Evolutionary conservation across 2,888 invertebrate species (phyloP).

Genomic region (Platerodrilus igneus): DNA sequence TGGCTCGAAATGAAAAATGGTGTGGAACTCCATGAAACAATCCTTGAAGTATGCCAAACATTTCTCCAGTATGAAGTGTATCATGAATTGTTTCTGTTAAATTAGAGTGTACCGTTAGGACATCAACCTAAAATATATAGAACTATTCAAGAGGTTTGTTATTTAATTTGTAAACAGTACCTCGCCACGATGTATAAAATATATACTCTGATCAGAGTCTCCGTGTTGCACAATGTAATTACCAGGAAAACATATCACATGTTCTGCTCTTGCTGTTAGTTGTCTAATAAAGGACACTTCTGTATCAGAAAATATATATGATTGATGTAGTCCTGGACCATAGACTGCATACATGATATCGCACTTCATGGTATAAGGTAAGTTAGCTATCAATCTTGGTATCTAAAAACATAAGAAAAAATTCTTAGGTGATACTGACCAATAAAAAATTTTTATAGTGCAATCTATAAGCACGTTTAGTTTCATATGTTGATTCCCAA

Average conservation of each 20-base stretch:
- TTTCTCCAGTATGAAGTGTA: constrained; percentile 52
- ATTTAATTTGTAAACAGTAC: constrained; percentile 35
- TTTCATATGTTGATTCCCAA: too few species aligned
- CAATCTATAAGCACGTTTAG: too few species aligned
- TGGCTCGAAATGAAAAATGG: constrained; percentile 54
- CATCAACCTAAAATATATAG: constrained; percentile 49
- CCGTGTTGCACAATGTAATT: constrained; percentile 56
- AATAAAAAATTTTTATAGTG: too few species aligned
- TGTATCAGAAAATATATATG: constrained; percentile 51
- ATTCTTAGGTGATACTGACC: too few species aligned
- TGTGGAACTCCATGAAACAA: constrained; percentile 52
- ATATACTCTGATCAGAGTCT: constrained; percentile 54
- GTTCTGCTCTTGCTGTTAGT: constrained; percentile 51
- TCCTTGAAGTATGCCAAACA: constrained; percentile 56
- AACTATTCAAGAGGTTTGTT: not conserved
- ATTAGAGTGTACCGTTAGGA: constrained; percentile 52
- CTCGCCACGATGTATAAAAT: constrained; percentile 55
- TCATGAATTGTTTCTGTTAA: constrained; percentile 51
- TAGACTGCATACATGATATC: constrained; percentile 53
- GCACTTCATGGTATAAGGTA: constrained; percentile 50
- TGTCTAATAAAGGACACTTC: constrained; percentile 52
- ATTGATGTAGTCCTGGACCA: constrained; percentile 50
- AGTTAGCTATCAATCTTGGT: constrained; percentile 35
- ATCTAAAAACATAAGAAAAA: constrained; percentile 19
- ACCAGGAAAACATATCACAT: constrained; percentile 53